Evolutionary conservation across 2,797 vertebrate species (phyloP).

Genomic region (Scomberomorus guttatus): DNA sequence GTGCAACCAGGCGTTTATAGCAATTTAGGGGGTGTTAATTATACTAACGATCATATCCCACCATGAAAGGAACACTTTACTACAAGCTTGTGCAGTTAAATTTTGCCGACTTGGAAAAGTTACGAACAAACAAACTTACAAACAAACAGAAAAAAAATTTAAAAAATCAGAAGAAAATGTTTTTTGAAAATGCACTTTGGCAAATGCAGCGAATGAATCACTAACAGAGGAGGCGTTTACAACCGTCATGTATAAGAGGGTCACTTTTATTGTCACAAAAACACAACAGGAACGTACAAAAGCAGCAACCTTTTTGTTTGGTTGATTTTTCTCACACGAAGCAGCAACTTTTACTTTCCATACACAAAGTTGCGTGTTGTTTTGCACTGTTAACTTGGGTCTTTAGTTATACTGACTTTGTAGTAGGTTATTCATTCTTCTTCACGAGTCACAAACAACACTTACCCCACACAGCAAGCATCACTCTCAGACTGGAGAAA

Average conservation of each 20-base stretch:
- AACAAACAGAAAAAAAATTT: too few relatives aligned
- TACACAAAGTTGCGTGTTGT: constrained; percentile 84
- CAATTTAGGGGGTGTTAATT: too few relatives aligned
- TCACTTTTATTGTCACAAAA: constrained; percentile 90
- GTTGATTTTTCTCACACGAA: constrained; percentile 85
- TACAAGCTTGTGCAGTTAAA: too few relatives aligned
- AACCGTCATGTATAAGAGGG: constrained; percentile 77
- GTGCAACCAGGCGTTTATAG: not conserved
- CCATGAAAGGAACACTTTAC: too few relatives aligned
- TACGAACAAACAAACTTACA: too few relatives aligned
- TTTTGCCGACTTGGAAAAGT: too few relatives aligned
- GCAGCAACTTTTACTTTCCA: constrained; percentile 83
- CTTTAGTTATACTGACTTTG: constrained; percentile 74
- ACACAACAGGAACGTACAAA: constrained; percentile 88
- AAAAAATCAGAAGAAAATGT: too few relatives aligned
- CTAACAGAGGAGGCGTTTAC: constrained; percentile 36
- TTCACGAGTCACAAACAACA: constrained; percentile 84
- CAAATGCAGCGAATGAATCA: too few relatives aligned
- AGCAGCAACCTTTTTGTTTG: constrained; percentile 87
- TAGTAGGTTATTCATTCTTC: constrained; percentile 79
- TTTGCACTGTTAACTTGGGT: constrained; percentile 81
- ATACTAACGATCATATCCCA: too few relatives aligned
- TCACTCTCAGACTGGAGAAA: constrained; percentile 75
- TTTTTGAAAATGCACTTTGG: too few relatives aligned
- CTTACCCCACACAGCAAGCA: constrained; percentile 80